These are phyloP conservation scores for Lasiurus cinereus DNA, from an alignment of 2,113 vertebrate species.

Conservation along the genomic window DNA sequence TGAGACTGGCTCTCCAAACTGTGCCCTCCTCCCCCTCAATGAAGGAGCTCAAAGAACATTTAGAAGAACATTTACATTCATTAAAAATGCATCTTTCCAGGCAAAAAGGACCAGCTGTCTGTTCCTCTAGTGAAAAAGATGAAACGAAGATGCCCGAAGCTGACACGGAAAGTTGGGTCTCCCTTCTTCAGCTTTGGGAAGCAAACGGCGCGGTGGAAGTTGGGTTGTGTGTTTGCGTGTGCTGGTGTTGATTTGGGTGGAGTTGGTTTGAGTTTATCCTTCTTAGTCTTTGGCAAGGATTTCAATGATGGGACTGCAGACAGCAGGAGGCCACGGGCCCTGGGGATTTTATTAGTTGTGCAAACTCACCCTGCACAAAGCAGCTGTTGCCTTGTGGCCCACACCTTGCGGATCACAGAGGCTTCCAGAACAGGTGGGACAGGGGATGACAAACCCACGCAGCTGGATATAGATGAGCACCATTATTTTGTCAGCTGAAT, in stretches of 20 bases:
- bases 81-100: slow-evolving; percentile 72
- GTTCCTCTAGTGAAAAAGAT: slow-evolving; percentile 34
- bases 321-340: slow-evolving; percentile 71
- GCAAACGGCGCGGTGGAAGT: neutral
- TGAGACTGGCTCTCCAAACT: slow-evolving; percentile 21
- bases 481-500: neutral
- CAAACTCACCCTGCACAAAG: slow-evolving; percentile 50
- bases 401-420: slow-evolving; percentile 36
- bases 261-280: neutral
- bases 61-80: slow-evolving; percentile 62
- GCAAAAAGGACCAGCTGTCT: neutral
- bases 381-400: neutral
- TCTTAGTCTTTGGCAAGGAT: slow-evolving; percentile 74
- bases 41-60: slow-evolving; percentile 52
- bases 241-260: neutral
- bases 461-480: slow-evolving; percentile 69
- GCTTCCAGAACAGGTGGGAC: neutral
- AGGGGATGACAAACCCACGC: neutral
- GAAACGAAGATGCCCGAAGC: slow-evolving; percentile 40
- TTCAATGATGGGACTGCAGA: slow-evolving; percentile 79
- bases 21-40: neutral
- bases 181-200: slow-evolving; percentile 14
- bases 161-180: slow-evolving; percentile 21
- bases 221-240: neutral
- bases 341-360: slow-evolving; percentile 75